Percentiles rank a stretch among this genome's conserved stretches.
Evolutionary conservation across 2,888 invertebrate species (phyloP).

Genomic region (Conchocele bisecta): DNA sequence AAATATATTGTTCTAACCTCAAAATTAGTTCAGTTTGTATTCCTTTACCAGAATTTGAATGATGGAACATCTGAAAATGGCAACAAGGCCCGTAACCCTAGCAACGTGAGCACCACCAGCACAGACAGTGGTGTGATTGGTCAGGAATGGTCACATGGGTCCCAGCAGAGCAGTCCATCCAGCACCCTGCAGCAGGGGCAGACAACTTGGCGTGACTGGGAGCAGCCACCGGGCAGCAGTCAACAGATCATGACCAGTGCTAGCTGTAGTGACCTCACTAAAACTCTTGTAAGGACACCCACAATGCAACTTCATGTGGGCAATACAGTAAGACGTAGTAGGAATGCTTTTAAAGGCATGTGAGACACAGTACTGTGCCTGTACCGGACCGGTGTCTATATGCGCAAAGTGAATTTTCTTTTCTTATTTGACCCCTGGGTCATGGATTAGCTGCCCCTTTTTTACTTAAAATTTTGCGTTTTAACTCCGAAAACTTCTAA

Average conservation of each 20-base stretch:
- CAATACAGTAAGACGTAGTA: background rate
- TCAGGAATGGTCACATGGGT: conserved; percentile 61
- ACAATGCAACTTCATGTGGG: background rate
- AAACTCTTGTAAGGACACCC: background rate
- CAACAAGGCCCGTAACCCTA: conserved; percentile 43
- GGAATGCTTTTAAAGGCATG: too few species aligned
- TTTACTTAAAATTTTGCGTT: too few species aligned
- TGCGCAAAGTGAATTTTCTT: too few species aligned
- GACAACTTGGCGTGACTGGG: conserved; percentile 13
- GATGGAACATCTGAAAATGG: conserved; percentile 1
- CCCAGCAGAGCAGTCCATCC: conserved; percentile 62
- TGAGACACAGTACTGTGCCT: too few species aligned
- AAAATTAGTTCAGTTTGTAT: too few species aligned
- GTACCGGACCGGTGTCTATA: too few species aligned
- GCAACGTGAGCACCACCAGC: conserved; percentile 69
- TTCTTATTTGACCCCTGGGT: too few species aligned
- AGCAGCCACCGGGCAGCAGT: background rate
- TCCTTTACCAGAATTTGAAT: too few species aligned
- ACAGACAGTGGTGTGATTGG: conserved; percentile 75
- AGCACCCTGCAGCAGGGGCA: conserved; percentile 43
- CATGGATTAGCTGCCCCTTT: too few species aligned
- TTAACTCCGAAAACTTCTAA: too few species aligned
- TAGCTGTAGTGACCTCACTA: conserved; percentile 42
- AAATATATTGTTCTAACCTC: too few species aligned
- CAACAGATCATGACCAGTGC: conserved; percentile 24